Percentiles rank a stretch among this genome's conserved stretches.
These are phyloP conservation scores for Genyomyrus donnyi DNA, from an alignment of 2,113 vertebrate genomes.

Conservation along the genomic window DNA sequence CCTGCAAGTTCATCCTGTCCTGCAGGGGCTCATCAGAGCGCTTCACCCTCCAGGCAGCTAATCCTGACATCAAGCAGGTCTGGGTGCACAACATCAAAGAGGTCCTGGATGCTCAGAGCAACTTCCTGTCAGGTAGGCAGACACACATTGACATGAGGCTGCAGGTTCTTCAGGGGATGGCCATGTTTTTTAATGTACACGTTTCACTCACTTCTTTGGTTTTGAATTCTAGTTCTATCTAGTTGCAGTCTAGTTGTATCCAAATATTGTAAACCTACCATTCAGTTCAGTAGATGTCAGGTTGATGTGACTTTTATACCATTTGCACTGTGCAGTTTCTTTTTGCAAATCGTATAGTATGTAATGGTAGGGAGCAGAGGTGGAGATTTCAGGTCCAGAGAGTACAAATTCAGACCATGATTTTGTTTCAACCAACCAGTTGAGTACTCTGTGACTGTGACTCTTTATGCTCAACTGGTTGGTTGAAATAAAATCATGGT, in stretches of 20 bases:
- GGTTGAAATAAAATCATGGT: too few relatives aligned
- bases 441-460: too few relatives aligned
- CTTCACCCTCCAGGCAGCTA: constrained; percentile 87
- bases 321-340: background rate
- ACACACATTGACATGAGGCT: background rate
- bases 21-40: constrained; percentile 81
- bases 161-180: background rate
- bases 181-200: background rate
- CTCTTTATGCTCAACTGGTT: too few relatives aligned
- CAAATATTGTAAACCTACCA: background rate
- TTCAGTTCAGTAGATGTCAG: background rate
- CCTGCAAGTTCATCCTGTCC: constrained; percentile 85
- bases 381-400: too few relatives aligned
- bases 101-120: constrained; percentile 84
- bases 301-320: background rate
- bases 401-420: too few relatives aligned
- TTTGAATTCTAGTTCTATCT: background rate
- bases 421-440: too few relatives aligned
- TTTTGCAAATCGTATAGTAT: background rate
- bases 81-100: constrained; percentile 87
- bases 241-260: background rate
- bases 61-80: constrained; percentile 84
- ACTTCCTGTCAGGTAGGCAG: constrained; percentile 82
- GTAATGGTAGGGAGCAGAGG: background rate
- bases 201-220: background rate